Base-by-base conservation (phyloP, 2,113 vertebrate species). In the Beaufortia kweichowensis region DNA sequence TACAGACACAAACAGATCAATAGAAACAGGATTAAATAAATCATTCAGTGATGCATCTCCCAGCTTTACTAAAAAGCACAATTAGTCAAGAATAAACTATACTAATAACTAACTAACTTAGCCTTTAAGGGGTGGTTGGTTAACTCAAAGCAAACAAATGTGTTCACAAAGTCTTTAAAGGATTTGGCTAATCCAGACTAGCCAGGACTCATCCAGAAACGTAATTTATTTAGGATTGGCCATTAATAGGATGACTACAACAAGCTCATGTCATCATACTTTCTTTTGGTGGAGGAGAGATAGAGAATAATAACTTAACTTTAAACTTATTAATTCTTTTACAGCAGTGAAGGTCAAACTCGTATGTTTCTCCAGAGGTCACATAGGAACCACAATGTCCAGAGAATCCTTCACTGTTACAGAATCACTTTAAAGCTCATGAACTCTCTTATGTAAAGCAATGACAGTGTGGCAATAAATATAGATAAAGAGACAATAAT, bases 161-260 rank as follows among this genome's bases (percentile, higher is more conserved):
- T 88, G 89, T 88, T 88, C 84, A 88, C 87, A 87, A 89, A 90
- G 87, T 87, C 88, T 90, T 86, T 88, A 89, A 87, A 85, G 28
- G 84, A 84, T 81, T 82, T 82, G 83, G 79, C 88, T 89, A 90
- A 91, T 89, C 87, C 86, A 82, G 85, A 86, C 81, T 85, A 85
- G 85, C 82, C 82, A 78, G 31, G 87, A 85, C 84, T 89, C 85
- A 90, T 87, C 87, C 85, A 76, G 82, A 72, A 78, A 33, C 84
- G 80, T 80, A 85, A 88, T 83, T 83, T 63, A 74, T 61, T 82
- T 81, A 86, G 72, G 59, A 88, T 55, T 29, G 73, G 74, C 73
- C 81, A 64, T 85, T 84, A 84, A 79, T 69, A 83, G 78, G 79
- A 81, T 78, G 81, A 79, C 79, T 76, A 39, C 75, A 61, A 29